These are phyloP conservation scores for Anhinga rufa DNA, from an alignment of 2,113 vertebrate genomes.

Conservation along the genomic window DNA sequence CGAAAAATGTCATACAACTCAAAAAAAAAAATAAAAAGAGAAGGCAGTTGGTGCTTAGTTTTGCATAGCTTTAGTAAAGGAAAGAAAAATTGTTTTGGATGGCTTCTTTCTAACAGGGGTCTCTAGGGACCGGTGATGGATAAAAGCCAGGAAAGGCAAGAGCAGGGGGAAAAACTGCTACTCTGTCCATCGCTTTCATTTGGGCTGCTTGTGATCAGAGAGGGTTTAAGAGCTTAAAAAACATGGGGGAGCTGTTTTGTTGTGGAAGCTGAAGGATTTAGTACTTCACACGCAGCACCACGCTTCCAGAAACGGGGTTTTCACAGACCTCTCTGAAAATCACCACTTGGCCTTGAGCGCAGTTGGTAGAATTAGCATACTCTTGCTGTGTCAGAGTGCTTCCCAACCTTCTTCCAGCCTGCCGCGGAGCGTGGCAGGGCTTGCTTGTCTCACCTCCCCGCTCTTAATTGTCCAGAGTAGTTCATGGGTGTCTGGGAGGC, in stretches of 20 bases:
- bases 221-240: neutral
- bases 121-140: neutral
- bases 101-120: neutral
- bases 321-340: neutral
- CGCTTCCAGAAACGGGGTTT: neutral
- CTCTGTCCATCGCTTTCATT: neutral
- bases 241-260: neutral
- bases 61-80: neutral
- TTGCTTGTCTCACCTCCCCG: neutral
- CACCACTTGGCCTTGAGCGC: rapidly evolving
- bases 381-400: neutral
- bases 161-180: neutral
- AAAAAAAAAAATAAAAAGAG: neutral
- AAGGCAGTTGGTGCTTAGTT: neutral
- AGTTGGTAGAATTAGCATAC: neutral
- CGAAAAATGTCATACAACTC: neutral
- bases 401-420: neutral
- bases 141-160: neutral
- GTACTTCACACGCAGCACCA: neutral
- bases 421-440: neutral
- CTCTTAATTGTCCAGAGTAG: neutral
- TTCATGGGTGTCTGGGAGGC: neutral
- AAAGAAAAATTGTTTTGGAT: neutral
- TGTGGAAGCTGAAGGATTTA: neutral
- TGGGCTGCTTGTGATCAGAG: neutral